Evolutionary conservation across 2,888 invertebrate species (phyloP), one percentile per base, ranked within the genome.

Genomic region (Marasmarcha lunaedactyla): DNA sequence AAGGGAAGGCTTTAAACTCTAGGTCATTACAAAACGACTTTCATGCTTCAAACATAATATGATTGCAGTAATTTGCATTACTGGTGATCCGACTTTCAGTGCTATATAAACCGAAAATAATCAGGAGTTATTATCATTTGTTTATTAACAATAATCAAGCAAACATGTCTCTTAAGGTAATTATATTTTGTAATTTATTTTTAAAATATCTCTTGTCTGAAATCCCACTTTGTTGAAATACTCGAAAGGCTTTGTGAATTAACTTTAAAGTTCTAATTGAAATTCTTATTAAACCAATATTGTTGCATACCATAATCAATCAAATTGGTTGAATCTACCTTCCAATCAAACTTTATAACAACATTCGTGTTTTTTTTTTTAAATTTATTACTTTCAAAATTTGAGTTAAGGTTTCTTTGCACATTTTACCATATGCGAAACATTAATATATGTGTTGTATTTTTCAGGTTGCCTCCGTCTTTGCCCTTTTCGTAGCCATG

Each of bases 131-230:
- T 50, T 50, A 48, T 57, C 61, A 66, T 57, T 63, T 52, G 51
- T 48, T 46, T 53, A 46, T 44, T 52, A 55, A 54, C 55, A 53
- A 52, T 57, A 57, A 54, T 51, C 54, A 49, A 40, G 41, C 39
- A 54, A 58, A 42, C 57, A 69, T 68, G 63, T 63, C 65, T 61
- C 57, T 65, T 54, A 64, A 69, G 63, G 60, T 68, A 62, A 11
- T n/a, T 30, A 9, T n/a, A n/a, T n/a, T n/a, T n/a, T n/a, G n/a
- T n/a, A 9, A 30, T 30, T 7, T 30, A 30, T 7, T 30, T 30
- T 4, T 9, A 20, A 20, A 9, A n/a, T 30, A 30, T 25, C 25
- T 9, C 2, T 9, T 7, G 30, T 11, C 11, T 30, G 10, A 10
- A 10, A 11, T 11, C n/a, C 10, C 2, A n/a, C 10, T 30, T 30